phyloP scores from a whole-genome alignment of 1,140 invertebrate genomes.

The Eufriesea mexicana region DNA sequence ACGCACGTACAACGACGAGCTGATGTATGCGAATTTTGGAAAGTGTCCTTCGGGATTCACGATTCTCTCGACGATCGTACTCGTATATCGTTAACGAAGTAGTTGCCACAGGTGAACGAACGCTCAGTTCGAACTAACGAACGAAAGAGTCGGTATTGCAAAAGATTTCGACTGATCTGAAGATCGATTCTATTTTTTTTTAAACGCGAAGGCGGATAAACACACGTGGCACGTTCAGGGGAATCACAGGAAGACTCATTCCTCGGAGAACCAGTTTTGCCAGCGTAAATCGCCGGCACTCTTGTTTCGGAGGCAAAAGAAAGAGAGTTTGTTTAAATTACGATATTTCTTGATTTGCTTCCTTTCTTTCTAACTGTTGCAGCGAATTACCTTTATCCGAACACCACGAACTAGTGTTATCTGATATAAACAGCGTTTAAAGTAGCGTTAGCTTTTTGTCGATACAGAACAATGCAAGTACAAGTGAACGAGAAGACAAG shows the following conservation, averaged over 20 bases:
- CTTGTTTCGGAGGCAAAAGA: background rate
- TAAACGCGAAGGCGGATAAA: background rate
- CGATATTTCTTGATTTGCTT: background rate
- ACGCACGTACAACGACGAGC: background rate
- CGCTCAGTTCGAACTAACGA: too few relatives aligned
- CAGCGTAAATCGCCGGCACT: background rate
- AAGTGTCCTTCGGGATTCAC: slow-evolving; percentile 12
- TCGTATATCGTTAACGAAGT: background rate
- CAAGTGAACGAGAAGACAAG: too few relatives aligned
- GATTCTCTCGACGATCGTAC: background rate
- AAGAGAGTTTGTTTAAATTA: background rate
- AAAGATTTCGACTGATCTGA: background rate
- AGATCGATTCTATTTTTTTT: background rate
- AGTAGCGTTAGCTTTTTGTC: too few relatives aligned
- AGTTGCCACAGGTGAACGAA: background rate
- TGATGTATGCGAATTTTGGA: slow-evolving; percentile 5
- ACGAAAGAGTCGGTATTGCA: too few relatives aligned
- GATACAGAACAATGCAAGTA: too few relatives aligned
- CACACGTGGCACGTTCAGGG: background rate
- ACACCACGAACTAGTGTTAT: too few relatives aligned
- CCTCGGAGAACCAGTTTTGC: slow-evolving; percentile 35
- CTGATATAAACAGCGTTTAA: too few relatives aligned
- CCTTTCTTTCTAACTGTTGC: too few relatives aligned
- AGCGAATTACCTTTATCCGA: too few relatives aligned
- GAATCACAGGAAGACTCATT: slow-evolving; percentile 30